Conservation (phyloP, 2,113 vertebrate species). For the Rousettus leschenaultii region DNA sequence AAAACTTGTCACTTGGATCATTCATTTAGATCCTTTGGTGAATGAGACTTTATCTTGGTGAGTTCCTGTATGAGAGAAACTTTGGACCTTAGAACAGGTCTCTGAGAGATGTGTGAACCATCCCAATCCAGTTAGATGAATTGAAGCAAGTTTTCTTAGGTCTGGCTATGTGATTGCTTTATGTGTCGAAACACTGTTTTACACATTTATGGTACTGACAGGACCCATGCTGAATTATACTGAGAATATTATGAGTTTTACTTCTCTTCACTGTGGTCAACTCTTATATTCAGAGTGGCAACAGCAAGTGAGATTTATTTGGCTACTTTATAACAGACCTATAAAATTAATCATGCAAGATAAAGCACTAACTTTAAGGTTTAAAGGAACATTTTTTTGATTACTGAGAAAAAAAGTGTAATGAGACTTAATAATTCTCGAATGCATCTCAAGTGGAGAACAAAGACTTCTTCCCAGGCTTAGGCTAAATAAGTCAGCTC, state of each 20-base stretch:
- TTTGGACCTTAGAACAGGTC: not conserved
- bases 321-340: not conserved
- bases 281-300: not conserved
- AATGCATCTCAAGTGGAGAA: not conserved
- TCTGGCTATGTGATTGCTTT: not conserved
- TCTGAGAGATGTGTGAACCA: not conserved
- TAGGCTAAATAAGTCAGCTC: not conserved
- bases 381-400: not conserved
- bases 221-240: not conserved
- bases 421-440: not conserved
- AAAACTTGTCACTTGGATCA: not conserved
- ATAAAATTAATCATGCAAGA: not conserved
- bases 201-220: not conserved
- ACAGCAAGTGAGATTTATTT: not conserved
- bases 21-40: not conserved
- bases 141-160: not conserved
- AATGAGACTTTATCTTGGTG: not conserved
- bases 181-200: not conserved
- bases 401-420: not conserved
- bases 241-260: not conserved
- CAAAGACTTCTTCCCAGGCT: not conserved
- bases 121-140: not conserved
- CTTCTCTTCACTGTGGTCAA: not conserved
- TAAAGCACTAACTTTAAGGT: not conserved
- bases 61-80: not conserved